Evolutionary conservation across 2,797 vertebrate genomes (phyloP).

Genomic region (Pangasius krempfi): DNA sequence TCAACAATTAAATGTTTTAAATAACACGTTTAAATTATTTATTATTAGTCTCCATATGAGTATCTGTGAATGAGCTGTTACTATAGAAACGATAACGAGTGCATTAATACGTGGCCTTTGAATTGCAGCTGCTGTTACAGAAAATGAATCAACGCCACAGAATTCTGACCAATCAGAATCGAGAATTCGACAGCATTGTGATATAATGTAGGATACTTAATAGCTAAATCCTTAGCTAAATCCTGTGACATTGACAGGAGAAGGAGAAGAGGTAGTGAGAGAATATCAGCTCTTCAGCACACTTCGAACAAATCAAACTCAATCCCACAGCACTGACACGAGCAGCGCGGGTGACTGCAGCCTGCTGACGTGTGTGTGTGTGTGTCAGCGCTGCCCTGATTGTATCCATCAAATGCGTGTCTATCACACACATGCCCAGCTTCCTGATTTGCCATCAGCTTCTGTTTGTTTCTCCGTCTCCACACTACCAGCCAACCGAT

Average conservation of each 20-base stretch:
- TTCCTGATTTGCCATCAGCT: background rate
- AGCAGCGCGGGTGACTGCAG: background rate
- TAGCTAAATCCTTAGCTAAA: background rate
- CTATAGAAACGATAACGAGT: background rate
- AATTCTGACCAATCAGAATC: background rate
- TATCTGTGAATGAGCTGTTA: background rate
- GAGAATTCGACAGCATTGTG: background rate
- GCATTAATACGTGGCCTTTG: background rate
- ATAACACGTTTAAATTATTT: background rate
- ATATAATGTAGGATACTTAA: background rate
- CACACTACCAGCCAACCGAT: background rate
- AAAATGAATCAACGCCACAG: background rate
- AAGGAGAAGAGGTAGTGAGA: background rate
- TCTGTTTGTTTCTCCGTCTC: background rate
- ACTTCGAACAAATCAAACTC: conserved; percentile 23
- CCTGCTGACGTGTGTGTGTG: conserved; percentile 27
- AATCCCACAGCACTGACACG: conserved; percentile 10
- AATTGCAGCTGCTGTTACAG: background rate
- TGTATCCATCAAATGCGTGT: conserved; percentile 19
- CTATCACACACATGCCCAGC: conserved; percentile 4
- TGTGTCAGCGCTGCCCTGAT: conserved; percentile 11
- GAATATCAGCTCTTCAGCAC: conserved; percentile 20
- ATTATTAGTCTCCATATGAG: background rate
- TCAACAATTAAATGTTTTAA: background rate
- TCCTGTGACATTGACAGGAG: background rate